phyloP scores from a whole-genome alignment of 2,888 invertebrate species.

The Cheilosia grossa region DNA sequence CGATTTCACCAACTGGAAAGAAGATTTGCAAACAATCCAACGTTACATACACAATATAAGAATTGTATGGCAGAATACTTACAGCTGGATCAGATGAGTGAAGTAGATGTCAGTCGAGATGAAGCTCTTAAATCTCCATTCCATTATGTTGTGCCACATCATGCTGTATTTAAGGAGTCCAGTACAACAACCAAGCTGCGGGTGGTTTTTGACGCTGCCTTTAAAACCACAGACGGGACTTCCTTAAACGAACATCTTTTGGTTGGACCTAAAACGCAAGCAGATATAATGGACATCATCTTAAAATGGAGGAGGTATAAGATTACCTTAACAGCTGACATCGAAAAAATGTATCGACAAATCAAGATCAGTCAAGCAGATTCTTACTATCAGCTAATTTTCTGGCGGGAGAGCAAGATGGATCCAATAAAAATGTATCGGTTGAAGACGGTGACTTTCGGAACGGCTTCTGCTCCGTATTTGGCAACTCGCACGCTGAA shows the following conservation, averaged over 20 bases:
- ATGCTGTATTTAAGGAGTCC: slow-evolving; percentile 39
- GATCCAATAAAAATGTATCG: slow-evolving; percentile 12
- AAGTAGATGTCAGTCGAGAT: slow-evolving; percentile 21
- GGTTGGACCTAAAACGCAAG: slow-evolving; percentile 16
- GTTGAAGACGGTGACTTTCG: slow-evolving; percentile 12
- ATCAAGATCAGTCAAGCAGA: slow-evolving; percentile 3
- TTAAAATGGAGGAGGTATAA: slow-evolving; percentile 15
- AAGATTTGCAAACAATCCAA: slow-evolving; percentile 6
- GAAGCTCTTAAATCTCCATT: slow-evolving; percentile 13
- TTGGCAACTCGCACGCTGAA: slow-evolving; percentile 4
- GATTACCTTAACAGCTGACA: slow-evolving; percentile 21
- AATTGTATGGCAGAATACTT: slow-evolving; percentile 19
- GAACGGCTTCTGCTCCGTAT: slow-evolving; percentile 8
- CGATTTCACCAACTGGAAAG: slow-evolving; percentile 6
- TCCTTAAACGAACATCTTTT: slow-evolving; percentile 30
- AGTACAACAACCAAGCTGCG: slow-evolving; percentile 25
- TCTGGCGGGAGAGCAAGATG: slow-evolving; percentile 6
- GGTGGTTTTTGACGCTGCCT: slow-evolving; percentile 28
- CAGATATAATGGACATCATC: not conserved
- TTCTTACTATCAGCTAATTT: slow-evolving; percentile 8
- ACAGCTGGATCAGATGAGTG: slow-evolving; percentile 17
- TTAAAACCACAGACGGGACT: slow-evolving; percentile 13
- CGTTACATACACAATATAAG: not conserved
- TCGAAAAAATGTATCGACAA: slow-evolving; percentile 21
- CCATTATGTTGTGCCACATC: slow-evolving; percentile 29